Evolutionary conservation across 2,888 invertebrate genomes (phyloP).

Genomic region (Nemoura dubitans): DNA sequence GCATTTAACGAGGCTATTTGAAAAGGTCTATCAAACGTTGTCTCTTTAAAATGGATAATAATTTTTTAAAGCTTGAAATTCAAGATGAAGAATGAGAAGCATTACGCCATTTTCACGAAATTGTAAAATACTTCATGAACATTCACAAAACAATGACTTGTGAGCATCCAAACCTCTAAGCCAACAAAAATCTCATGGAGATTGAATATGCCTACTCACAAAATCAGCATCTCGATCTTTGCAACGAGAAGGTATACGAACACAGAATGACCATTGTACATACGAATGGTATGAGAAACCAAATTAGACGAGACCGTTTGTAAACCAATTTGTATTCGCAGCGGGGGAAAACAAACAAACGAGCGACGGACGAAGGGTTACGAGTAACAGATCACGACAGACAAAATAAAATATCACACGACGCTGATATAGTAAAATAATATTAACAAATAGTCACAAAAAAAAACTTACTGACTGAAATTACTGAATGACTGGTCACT

Average conservation of each 20-base stretch:
- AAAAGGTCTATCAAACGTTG: neutral
- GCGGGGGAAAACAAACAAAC: slow-evolving; percentile 70
- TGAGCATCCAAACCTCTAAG: no score
- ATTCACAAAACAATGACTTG: no score
- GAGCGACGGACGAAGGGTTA: slow-evolving; percentile 51
- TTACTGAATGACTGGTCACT: slow-evolving; percentile 70
- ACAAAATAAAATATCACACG: slow-evolving; percentile 32
- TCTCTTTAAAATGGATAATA: no score
- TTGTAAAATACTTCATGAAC: no score
- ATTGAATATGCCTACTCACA: no score
- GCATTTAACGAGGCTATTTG: neutral
- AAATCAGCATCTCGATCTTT: no score
- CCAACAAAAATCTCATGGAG: no score
- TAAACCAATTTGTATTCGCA: slow-evolving; percentile 72
- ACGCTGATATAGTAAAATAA: neutral
- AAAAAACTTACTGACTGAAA: slow-evolving; percentile 61
- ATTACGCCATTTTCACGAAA: no score
- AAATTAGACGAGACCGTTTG: slow-evolving; percentile 57
- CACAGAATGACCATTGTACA: neutral
- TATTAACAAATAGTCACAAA: slow-evolving; percentile 23
- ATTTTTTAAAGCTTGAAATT: no score
- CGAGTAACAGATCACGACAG: slow-evolving; percentile 21
- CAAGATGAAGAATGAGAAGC: no score
- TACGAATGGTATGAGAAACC: no score
- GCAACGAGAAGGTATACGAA: no score